Base-by-base conservation (phyloP, 2,797 vertebrate genomes). In the Acanthurus leucopareius region DNA sequence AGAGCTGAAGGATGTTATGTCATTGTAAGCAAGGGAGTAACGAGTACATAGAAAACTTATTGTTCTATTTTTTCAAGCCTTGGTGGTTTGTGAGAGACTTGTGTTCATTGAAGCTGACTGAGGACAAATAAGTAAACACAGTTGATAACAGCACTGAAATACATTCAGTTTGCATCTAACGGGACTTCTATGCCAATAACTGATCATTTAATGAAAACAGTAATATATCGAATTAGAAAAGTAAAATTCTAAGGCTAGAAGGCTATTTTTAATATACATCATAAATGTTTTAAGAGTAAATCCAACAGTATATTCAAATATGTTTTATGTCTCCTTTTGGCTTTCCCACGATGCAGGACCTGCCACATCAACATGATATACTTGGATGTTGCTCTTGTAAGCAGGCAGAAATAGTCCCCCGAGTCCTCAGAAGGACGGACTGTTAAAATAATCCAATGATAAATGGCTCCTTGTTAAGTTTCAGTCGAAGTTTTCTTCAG, bases 381-480 rank as follows among this genome's bases (percentile, higher is more conserved):
- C 20, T 45, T 56, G 22, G 51, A 59, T 60, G 15, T 10, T 8
- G 7, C 51, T 28, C 13, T 66, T 63, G 42, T 13, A 69, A 60
- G 14, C 14, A 13, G 10, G 40, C 25, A 40, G 42, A 56, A 52
- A 35, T 16, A 59, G 22, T 10, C 13, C 28, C 57, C 44, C 7
- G 25, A 70, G 44, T 63, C 17, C 44, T 80, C 14, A 78, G 76
- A 82, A 58, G 22, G 57, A 14, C 56, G 35, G 28, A 38, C 22
- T 20, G 42, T 54, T 71, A 38, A 66, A 67, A 52, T 35, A 68
- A 42, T 58, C 48, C 11, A 40, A 68, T 1, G 66, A 69, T 75
- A 67, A 66, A 76, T 57, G 35, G 4, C 28, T 76, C n/a, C 32
- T 42, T 82, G 45, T 82, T 72, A 38, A 49, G 53, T 40, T 73